Base-by-base conservation (phyloP, 2,888 invertebrate species). In the Choreutis nemorana region DNA sequence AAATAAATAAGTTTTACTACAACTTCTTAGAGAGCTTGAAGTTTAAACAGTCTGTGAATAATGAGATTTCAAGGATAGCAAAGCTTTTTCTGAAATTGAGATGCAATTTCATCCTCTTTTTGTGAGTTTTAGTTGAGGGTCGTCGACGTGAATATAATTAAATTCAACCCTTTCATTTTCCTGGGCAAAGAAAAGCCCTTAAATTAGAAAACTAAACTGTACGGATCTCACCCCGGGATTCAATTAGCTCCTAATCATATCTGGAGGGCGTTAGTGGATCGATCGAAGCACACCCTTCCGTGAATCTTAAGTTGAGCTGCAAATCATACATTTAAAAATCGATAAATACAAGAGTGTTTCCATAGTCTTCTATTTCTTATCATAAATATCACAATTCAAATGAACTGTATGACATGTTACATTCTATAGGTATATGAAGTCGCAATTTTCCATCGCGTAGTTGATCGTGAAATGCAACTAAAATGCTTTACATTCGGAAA, bases 201-300 rank as follows among this genome's bases (percentile, higher is more conserved):
- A 75, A 75, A 78, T 77, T 77, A 70, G 73, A 77, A 77, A 77
- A 78, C 77, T 77, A 77, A 78, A 77, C 78, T 73, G 63, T 47
- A 49, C 59, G 68, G 65, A 70, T 72, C 72, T 66, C 75, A 63
- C 71, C 73, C 75, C 66, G 61, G 54, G 62, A 75, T 78, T 77
- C 72, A 77, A 78, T 78, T 77, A 77, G 71, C 61, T 61, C 61
- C 70, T 78, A 78, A 78, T 77, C 78, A 78, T 77, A 78, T 78
- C 67, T 77, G 57, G 66, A 72, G 77, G 77, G 77, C 65, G 72
- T 70, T 60, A 67, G 55, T 35, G 61, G 64, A 72, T 77, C 75
- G 73, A 77, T 72, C 51, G 55, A 36, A 18, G n/a, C 42, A 39
- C 49, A 54, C 65, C 68, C 67, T 61, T 60, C 46, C 45, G 45